Evolutionary conservation across 2,888 invertebrate genomes (phyloP), one percentile per base, ranked within the genome.

Genomic region (Drosophila mayaguana): DNA sequence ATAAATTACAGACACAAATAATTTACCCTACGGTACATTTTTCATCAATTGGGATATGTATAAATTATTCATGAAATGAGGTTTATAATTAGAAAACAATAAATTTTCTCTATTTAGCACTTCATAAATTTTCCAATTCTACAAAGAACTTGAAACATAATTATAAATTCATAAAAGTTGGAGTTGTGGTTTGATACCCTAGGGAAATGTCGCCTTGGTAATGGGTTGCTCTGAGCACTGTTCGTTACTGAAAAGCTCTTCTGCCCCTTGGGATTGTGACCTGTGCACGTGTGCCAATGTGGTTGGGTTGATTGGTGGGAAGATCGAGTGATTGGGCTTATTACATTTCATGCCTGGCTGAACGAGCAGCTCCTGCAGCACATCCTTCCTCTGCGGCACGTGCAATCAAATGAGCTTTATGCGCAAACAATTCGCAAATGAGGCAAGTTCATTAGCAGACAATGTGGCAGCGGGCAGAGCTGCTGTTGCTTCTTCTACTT

Each of bases 371-470:
- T 62, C 18, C 34, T 53, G 20, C 32, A 32, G 34, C 53, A 43
- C 50, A 42, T 75, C 22, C 54, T 25, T n/a, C 48, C 48, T 4
- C 16, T n/a, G 34, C n/a, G 67, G 51, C 78, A 78, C 75, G 75
- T 78, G 78, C 74, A 48, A 22, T 63, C 45, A 69, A 66, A 68
- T 54, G 72, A 65, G 48, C 55, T 72, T 57, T 57, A 36, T 42
- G 34, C 51, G 61, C 50, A 61, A 62, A 51, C 65, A 63, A 68
- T 68, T 59, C 45, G 46, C 54, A 54, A 63, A 65, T 68, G 66
- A 62, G 53, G 59, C 65, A 68, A 63, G 78, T 78, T 79, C 79
- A 79, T 79, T 79, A 79, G 63, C 75, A 59, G 65, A 53, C 53
- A 45, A 64, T 25, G 45, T 61, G 56, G 38, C 57, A 43, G 38